Evolutionary conservation across 2,888 invertebrate genomes (phyloP), one percentile per base, ranked within the genome.

Genomic region (Acanthosepion pharaonis): DNA sequence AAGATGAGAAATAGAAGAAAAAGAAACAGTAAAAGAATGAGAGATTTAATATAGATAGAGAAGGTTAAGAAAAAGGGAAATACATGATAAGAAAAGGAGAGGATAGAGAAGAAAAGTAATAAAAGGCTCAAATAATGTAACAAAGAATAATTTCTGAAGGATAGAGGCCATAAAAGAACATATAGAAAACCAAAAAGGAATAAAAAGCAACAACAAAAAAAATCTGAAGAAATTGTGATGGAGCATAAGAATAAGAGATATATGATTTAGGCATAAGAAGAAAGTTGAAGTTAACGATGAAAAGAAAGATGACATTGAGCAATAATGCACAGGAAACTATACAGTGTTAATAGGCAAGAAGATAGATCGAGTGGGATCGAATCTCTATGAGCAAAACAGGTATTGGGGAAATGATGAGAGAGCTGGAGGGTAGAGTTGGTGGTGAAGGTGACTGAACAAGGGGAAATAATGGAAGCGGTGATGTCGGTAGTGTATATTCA

Each of bases 371-470:
- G 78, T 78, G n/a, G 78, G 78, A 78, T 78, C 78, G n/a, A 78
- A 78, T 78, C 28, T n/a, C 78, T n/a, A 2, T n/a, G 28, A 78
- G 78, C n/a, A 11, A n/a, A 78, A 8, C 28, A 78, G 78, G 28
- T 78, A 78, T 78, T n/a, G 78, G 78, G 59, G 78, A 78, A n/a
- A 78, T 25, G n/a, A 78, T 78, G n/a, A 78, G 59, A n/a, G n/a
- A 78, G 78, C 28, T n/a, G 9, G n/a, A n/a, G 28, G 78, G 78
- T 59, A 23, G n/a, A 78, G 78, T 78, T 18, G n/a, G n/a, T 28
- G n/a, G 78, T n/a, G 78, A 11, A 78, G 78, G 59, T 59, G 59
- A 23, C 59, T 20, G 59, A 59, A 23, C 59, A 59, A 59, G 23
- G 20, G 23, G 59, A 59, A 59, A 59, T 59, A 23, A 64, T 28